Evolutionary conservation across 2,797 vertebrate genomes (phyloP).

Genomic region (Scyliorhinus canicula): DNA sequence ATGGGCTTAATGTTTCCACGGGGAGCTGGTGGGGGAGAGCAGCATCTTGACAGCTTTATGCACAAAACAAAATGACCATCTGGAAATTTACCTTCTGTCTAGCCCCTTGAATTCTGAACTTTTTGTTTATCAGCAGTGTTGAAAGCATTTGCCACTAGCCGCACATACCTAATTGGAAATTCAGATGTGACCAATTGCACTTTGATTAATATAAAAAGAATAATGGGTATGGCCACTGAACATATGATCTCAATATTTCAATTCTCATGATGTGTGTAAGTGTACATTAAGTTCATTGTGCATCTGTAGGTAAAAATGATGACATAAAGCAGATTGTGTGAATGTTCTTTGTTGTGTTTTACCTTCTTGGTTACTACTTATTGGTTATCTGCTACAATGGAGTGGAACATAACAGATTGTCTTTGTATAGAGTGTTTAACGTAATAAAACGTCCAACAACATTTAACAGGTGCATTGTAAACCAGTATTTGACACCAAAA

Average conservation of each 20-base stretch:
- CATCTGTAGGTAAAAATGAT: neutral
- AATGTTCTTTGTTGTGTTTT: neutral
- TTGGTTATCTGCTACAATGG: neutral
- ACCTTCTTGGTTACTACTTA: neutral
- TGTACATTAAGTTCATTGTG: neutral
- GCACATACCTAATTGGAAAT: neutral
- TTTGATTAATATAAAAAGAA: neutral
- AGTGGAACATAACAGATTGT: neutral
- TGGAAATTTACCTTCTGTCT: constrained; percentile 13
- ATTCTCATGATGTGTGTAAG: no score
- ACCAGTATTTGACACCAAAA: no score
- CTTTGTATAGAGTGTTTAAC: no score
- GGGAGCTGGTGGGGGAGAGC: neutral
- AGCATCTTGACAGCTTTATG: neutral
- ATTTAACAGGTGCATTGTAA: no score
- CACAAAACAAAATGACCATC: neutral
- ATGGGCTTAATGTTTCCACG: neutral
- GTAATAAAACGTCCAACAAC: no score
- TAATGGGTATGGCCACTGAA: neutral
- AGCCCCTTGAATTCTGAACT: neutral
- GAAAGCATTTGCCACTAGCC: neutral
- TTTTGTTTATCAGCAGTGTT: neutral
- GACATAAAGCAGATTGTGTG: neutral
- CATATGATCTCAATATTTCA: neutral
- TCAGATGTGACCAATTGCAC: neutral